Base-by-base conservation (phyloP, 2,797 vertebrate genomes). In the Agapornis canus region DNA sequence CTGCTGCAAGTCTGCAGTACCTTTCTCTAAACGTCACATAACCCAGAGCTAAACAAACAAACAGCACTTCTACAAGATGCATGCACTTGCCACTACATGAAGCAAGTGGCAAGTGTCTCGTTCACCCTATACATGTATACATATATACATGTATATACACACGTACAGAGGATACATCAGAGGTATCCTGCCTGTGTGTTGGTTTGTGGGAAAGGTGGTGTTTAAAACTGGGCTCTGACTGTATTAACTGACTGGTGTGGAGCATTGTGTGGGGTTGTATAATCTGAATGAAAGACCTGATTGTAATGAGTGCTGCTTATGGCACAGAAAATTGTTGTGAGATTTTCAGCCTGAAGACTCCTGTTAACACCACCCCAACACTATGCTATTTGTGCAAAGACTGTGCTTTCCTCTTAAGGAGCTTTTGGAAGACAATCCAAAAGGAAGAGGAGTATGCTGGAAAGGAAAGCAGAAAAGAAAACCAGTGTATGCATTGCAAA, bases 281-380 rank as follows among this genome's bases (percentile, higher is more conserved):
- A 95, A 95, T 70, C 90, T 6, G 1, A 49, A 87, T 96, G 92
- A 97, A 96, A 95, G 96, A 23, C 69, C 29, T 71, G 52, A 92
- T 96, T 97, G 96, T 97, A 69, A 68, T 37, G 86, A 42, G 76
- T 45, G 45, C 86, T 7, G 56, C 85, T 92, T 51, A 82, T 85
- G 91, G 91, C 79, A 90, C 42, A 91, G 92, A 73, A 95, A 83
- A 79, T 56, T 72, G 51, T 84, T 93, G 86, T 78, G 90, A 80
- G 81, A 64, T 63, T 75, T 94, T 65, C 77, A 71, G 75, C 68
- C 93, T 54, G 26, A 72, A 71, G 77, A 29, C 69, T 84, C 54
- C 63, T 76, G 60, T 93, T 78, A 94, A 90, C 83, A 29, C 83
- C 81, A 11, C 68, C 83, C 61, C 76, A 75, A n/a, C 80, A 48